Evolutionary conservation across 2,888 invertebrate genomes (phyloP), one percentile per base, ranked within the genome.

Genomic region (Drosophila rubida): DNA sequence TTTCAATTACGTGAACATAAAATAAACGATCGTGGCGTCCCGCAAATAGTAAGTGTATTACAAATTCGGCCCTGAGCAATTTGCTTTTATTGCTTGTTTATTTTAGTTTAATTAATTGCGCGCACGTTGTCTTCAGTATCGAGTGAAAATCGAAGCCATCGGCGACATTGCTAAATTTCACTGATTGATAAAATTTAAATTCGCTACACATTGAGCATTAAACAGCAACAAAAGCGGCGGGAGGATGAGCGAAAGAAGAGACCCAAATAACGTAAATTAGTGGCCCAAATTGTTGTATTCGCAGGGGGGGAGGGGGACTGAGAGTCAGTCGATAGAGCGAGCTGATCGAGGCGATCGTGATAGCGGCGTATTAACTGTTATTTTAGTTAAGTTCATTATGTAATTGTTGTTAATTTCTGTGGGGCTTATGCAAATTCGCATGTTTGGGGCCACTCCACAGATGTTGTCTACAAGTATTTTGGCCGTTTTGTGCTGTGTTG

Each of bases 341-440:
- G 19, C 11, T 44, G 48, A 16, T 32, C 32, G 50, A 67, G 42
- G 42, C 53, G 75, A 69, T 69, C 61, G 42, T 69, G 50, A 39
- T 55, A 32, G 19, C 25, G 22, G 2, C 44, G 45, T 41, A 59
- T 51, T 64, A 74, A 72, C 74, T 59, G 45, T 77, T 49, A 59
- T 48, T 48, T 62, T 46, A 32, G 39, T n/a, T 42, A 58, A 55
- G 57, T 60, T 61, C 60, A 74, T 89, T 89, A 88, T 74, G 75
- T 83, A 86, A 86, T 89, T 83, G 72, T 70, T 69, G 76, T 69
- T 75, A 78, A 73, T 78, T 75, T 72, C 51, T 55, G 48, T 62
- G 49, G 1, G 22, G 42, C 69, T 78, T 78, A 75, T 74, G 78
- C 75, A 75, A 75, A 75, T 78, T 78, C 35, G 44, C 63, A 64